Evolutionary conservation across 2,888 invertebrate genomes (phyloP), one percentile per base, ranked within the genome.

Genomic region (Ectropis crepuscularia): DNA sequence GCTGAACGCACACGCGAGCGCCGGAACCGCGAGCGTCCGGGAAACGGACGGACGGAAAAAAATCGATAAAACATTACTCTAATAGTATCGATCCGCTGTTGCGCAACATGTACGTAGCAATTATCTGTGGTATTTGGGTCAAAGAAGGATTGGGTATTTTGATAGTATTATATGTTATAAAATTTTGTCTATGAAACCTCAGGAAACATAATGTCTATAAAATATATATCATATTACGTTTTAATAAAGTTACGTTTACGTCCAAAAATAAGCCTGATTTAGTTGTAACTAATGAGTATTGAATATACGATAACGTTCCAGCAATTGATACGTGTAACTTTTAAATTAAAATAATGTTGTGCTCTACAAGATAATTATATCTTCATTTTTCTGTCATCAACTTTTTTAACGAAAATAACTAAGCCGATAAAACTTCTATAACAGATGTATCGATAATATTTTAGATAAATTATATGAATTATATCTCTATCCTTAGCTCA

Each of bases 21-120:
- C 73, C 87, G 91, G 88, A 90, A 84, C 85, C 73, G 69, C 67
- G 71, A 68, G 78, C 85, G 87, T 91, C 91, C 92, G 92, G 92
- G 92, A 92, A 91, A 80, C 89, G 82, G 80, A 83, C 81, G 78
- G 75, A 53, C 68, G 68, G 81, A 86, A 86, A 80, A n/a, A 84
- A 86, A 82, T 65, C 65, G 63, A 76, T 76, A 76, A 78, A 83
- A 80, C 77, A 75, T 63, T 73, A 68, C 72, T 70, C 72, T 80
- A 82, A 82, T 82, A 79, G 79, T 78, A 79, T 71, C 80, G 76
- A 83, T 82, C 82, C 85, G 84, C 65, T 78, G 73, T 87, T 87
- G 78, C 83, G 78, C 80, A 88, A 88, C 73, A 43, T 61, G 53
- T 69, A 67, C 59, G 38, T 37, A 46, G 58, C 64, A 77, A 80